phyloP scores from a whole-genome alignment of 1,140 invertebrate genomes.

The Ephestia elutella region DNA sequence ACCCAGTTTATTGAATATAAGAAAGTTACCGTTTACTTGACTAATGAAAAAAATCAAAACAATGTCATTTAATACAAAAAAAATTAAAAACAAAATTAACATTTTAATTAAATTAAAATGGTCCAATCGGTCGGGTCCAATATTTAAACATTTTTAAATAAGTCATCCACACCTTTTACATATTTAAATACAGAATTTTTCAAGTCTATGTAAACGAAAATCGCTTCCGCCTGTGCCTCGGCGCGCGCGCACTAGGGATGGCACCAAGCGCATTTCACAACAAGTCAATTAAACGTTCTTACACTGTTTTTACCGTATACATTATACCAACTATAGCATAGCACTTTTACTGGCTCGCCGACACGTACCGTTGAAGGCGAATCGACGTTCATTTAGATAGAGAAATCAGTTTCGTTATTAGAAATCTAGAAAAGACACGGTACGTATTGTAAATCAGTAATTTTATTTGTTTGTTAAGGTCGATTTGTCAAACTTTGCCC shows the following conservation, averaged over 20 bases:
- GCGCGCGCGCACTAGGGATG: conserved; percentile 3
- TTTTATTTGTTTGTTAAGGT: too few species aligned
- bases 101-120: too few species aligned
- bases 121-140: too few species aligned
- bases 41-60: too few species aligned
- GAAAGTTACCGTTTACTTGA: not conserved
- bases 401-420: not conserved
- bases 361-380: conserved; percentile 2
- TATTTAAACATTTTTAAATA: too few species aligned
- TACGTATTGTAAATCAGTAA: too few species aligned
- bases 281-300: conserved; percentile 54
- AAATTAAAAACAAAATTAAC: too few species aligned
- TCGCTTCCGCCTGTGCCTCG: conserved; percentile 20
- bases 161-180: too few species aligned
- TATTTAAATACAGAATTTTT: too few species aligned
- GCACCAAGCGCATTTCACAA: conserved; percentile 33
- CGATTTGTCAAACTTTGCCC: too few species aligned
- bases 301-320: conserved; percentile 31
- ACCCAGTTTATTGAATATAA: not conserved
- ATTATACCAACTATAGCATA: conserved; percentile 14
- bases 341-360: conserved; percentile 7
- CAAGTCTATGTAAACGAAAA: too few species aligned
- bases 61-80: too few species aligned
- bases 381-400: not conserved
- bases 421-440: not conserved